phyloP scores from a whole-genome alignment of 2,797 vertebrate genomes.

The Micromesistius poutassou region DNA sequence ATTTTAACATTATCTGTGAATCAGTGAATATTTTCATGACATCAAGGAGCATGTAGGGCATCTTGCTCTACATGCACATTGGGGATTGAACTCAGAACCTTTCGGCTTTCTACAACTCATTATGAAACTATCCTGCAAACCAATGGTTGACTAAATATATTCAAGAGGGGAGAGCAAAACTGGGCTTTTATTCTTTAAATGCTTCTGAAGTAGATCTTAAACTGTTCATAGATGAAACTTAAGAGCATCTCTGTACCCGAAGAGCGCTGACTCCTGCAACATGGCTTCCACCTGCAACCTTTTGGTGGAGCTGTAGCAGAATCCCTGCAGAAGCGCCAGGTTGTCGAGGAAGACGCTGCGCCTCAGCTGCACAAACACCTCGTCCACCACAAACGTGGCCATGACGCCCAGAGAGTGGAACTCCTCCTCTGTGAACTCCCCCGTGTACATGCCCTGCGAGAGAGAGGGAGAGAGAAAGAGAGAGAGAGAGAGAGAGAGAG shows the following conservation, averaged over 20 bases:
- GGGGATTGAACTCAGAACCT: background rate
- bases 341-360: constrained; percentile 65
- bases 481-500: background rate
- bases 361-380: constrained; percentile 71
- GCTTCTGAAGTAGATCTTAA: no score
- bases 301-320: constrained; percentile 73
- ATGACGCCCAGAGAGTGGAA: constrained; percentile 72
- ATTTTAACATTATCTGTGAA: background rate
- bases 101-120: background rate
- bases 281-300: constrained; percentile 65
- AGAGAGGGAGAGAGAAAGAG: constrained; percentile 2
- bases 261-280: constrained; percentile 61
- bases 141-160: background rate
- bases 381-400: constrained; percentile 72
- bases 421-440: constrained; percentile 68
- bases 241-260: constrained; percentile 62
- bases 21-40: background rate
- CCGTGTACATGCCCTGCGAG: constrained; percentile 68
- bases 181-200: no score
- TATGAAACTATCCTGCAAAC: background rate
- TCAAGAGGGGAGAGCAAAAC: no score
- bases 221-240: background rate
- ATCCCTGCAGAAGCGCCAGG: constrained; percentile 58
- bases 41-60: background rate
- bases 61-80: background rate